Evolutionary conservation across 2,113 vertebrate species (phyloP), one percentile per base, ranked within the genome.

Genomic region (Ictalurus punctatus): DNA sequence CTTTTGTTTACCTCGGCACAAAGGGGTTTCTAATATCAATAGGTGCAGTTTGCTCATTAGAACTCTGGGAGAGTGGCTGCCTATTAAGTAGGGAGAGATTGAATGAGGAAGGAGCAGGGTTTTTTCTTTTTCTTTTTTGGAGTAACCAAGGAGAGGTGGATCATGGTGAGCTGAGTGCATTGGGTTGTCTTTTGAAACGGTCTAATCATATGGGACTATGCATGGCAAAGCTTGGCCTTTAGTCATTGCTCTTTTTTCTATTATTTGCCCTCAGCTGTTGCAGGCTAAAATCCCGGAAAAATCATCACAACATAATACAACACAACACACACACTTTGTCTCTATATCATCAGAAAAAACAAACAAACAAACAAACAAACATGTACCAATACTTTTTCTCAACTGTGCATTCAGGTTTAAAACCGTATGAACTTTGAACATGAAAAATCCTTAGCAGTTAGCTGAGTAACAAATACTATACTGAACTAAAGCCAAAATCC

Each of bases 21-120:
- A 84, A 89, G 69, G 74, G 85, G 88, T 87, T 89, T 91, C 85
- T 87, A 40, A 85, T 89, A 84, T 91, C 90, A 91, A 74, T 83
- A 87, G 87, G 87, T 59, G 69, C 88, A 89, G 85, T 84, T 59
- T 85, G 78, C 59, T 89, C 86, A 80, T 65, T 79, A 67, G 56
- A 91, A 74, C 86, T 74, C 81, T 87, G 40, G 54, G 65, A 87
- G 85, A 85, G 76, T 71, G 74, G 81, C 59, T 83, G 80, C 78
- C 73, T 80, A 74, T 80, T 91, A 76, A 91, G 58, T 78, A 76
- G 73, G 30, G 21, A 76, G 44, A 44, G 30, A 88, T 30, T 40
- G 74, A 40, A 23, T 61, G n/a, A 74, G 30, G 63, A 88, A 74
- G 30, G 76, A 82, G 54, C 67, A 74, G 71, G n/a, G 63, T 23